A percentile compares a stretch with the other conserved stretches of the same genome.
Evolutionary conservation across 1,140 invertebrate genomes (phyloP).

Genomic region (Lordiphosa stackelbergi): DNA sequence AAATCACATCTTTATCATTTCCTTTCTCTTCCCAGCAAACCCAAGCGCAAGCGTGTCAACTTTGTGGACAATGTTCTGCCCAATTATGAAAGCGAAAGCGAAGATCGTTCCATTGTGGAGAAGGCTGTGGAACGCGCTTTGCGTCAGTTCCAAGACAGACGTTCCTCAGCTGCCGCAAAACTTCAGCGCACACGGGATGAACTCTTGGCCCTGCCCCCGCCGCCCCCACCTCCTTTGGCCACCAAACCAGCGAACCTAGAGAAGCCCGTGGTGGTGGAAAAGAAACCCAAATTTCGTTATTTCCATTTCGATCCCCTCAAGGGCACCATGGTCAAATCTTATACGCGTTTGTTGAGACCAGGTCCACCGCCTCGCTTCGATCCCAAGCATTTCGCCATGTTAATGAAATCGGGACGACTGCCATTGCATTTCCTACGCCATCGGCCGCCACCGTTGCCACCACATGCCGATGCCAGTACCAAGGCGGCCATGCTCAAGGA

Average conservation of each 20-base stretch:
- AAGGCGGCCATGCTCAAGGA: constrained; percentile 44
- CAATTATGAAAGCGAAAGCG: constrained; percentile 63
- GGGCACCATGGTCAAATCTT: constrained; percentile 32
- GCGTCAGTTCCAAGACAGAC: constrained; percentile 22
- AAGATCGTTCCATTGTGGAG: constrained; percentile 54
- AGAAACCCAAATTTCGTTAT: constrained; percentile 52
- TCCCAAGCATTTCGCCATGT: constrained; percentile 59
- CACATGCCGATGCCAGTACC: constrained; percentile 35
- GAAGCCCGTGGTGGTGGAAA: constrained; percentile 47
- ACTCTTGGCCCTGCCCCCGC: constrained; percentile 37
- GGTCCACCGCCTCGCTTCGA: constrained; percentile 40
- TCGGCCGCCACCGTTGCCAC: constrained; percentile 42
- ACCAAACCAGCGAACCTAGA: constrained; percentile 41
- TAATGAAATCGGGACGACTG: constrained; percentile 48
- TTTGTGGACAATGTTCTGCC: constrained; percentile 68
- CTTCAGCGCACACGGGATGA: constrained; percentile 44
- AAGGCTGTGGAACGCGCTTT: constrained; percentile 41
- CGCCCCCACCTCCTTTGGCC: constrained; percentile 34
- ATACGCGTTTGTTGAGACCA: constrained; percentile 26
- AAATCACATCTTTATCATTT: too few species aligned
- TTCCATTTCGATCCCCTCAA: constrained; percentile 50
- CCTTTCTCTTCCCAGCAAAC: constrained; percentile 37
- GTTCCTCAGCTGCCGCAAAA: constrained; percentile 27
- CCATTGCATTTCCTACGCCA: constrained; percentile 43
- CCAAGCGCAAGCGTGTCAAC: constrained; percentile 60